Conservation (phyloP, 2,888 invertebrate species). For the Pheosia tremula region DNA sequence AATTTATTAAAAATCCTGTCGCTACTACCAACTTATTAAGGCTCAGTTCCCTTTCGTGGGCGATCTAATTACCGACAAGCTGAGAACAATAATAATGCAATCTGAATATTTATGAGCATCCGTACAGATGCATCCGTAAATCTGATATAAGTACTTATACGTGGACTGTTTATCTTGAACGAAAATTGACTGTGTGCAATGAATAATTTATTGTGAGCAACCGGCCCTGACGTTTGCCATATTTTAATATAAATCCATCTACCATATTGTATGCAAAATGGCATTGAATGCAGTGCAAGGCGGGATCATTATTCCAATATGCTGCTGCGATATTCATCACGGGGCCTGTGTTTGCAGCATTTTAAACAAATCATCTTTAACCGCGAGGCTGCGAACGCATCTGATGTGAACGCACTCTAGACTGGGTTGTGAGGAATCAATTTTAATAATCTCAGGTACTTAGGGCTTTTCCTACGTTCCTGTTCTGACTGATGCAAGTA, state of each 20-base stretch:
- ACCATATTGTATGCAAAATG: constrained; percentile 84
- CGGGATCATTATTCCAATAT: constrained; percentile 83
- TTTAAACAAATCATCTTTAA: constrained; percentile 84
- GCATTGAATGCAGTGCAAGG: constrained; percentile 82
- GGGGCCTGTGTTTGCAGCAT: constrained; percentile 69
- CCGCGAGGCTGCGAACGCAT: constrained; percentile 46
- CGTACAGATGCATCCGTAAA: constrained; percentile 61
- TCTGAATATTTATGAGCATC: constrained; percentile 79
- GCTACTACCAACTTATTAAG: constrained; percentile 74
- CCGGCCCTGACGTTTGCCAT: constrained; percentile 81
- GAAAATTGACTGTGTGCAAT: constrained; percentile 80
- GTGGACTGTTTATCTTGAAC: constrained; percentile 70
- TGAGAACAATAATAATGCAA: constrained; percentile 79
- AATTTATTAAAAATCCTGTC: constrained; percentile 74
- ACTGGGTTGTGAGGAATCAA: constrained; percentile 51
- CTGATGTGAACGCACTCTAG: constrained; percentile 48
- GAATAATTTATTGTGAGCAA: constrained; percentile 82
- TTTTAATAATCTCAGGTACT: constrained; percentile 58
- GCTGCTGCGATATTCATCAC: constrained; percentile 82
- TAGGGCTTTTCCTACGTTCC: neutral
- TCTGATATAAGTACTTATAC: constrained; percentile 66
- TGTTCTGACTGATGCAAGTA: neutral
- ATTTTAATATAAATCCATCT: constrained; percentile 84
- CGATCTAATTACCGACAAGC: constrained; percentile 82
- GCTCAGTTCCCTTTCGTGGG: constrained; percentile 75